Evolutionary conservation across 1,140 invertebrate species (phyloP).

Genomic region (Cylas formicarius): DNA sequence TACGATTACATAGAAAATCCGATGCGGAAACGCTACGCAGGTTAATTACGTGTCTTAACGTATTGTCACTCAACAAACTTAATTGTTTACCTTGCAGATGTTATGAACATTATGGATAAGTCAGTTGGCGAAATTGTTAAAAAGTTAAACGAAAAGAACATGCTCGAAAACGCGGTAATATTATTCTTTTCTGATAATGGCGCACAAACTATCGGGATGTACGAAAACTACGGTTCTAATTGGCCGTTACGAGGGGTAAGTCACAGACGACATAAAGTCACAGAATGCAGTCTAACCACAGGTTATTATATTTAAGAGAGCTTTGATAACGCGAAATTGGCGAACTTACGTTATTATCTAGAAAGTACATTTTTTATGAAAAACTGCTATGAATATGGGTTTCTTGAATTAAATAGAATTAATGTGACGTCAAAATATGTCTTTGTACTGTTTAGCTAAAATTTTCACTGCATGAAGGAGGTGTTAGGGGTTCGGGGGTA

Average conservation of each 20-base stretch:
- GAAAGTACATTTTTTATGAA: too few relatives aligned
- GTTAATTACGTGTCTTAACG: constrained; percentile 40
- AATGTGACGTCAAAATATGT: too few relatives aligned
- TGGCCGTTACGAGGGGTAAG: constrained; percentile 76
- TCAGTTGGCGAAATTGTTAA: constrained; percentile 69
- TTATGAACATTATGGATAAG: constrained; percentile 77
- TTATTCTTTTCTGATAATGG: constrained; percentile 74
- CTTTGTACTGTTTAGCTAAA: constrained; percentile 42
- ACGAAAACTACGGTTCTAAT: constrained; percentile 75
- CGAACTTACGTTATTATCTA: too few relatives aligned
- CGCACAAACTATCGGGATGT: constrained; percentile 64
- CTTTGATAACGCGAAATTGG: too few relatives aligned
- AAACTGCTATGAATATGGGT: too few relatives aligned
- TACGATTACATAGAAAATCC: constrained; percentile 69
- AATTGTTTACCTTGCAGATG: constrained; percentile 48
- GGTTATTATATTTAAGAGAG: constrained; percentile 8
- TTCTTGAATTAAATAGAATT: too few relatives aligned
- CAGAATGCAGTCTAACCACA: constrained; percentile 3
- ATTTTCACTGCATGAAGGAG: constrained; percentile 81
- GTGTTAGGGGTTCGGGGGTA: constrained; percentile 62
- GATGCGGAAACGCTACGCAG: constrained; percentile 68
- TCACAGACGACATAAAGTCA: too few relatives aligned
- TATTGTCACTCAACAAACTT: neutral
- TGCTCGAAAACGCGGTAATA: constrained; percentile 68
- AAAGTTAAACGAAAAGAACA: constrained; percentile 54